Evolutionary conservation across 35 echinoderm and acorn worm genomes (phyloP), one percentile per base, ranked within the genome.

Genomic region (Ophiothrix spiculata): DNA sequence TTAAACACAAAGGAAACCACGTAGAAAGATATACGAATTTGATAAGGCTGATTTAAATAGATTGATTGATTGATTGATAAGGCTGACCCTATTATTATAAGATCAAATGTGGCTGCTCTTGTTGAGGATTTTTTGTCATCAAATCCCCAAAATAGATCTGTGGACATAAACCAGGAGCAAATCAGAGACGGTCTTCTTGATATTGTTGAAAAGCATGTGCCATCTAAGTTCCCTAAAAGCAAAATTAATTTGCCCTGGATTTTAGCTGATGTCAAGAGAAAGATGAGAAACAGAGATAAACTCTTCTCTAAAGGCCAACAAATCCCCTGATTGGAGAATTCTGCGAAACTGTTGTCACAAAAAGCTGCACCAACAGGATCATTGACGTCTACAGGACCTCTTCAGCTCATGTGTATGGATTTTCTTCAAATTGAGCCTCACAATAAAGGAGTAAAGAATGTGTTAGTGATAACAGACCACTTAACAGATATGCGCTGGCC

Each of bases 321-420:
- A n/a, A n/a, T n/a, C n/a, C n/a, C n/a, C n/a, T n/a, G n/a, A n/a
- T n/a, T n/a, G n/a, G n/a, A n/a, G 8, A 80, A 73, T 13, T 28
- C 36, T 2, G 80, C 77, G 49, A 37, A 74, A 33, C 80, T 79
- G 45, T 21, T 37, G 12, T 35, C 38, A 63, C 39, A 32, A 6
- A 88, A 74, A 10, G 28, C 34, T 29, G 87, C 92, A 31, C 87
- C 92, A 33, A 32, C 86, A 79, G 37, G 29, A 39, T n/a, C 39
- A 19, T 90, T 93, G 15, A 75, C 15, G 23, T 81, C 92, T 3
- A 75, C 86, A 46, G 63, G 87, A 39, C 83, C 92, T 1, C 78
- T 90, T 77, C 85, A 92, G 77, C 39, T 93, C 0, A 77, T 93
- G 37, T 84, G 79, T 37, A 87, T 90, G 31, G 87, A 94, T 31